phyloP scores from a whole-genome alignment of 2,797 vertebrate species.

The Meda fulgida region DNA sequence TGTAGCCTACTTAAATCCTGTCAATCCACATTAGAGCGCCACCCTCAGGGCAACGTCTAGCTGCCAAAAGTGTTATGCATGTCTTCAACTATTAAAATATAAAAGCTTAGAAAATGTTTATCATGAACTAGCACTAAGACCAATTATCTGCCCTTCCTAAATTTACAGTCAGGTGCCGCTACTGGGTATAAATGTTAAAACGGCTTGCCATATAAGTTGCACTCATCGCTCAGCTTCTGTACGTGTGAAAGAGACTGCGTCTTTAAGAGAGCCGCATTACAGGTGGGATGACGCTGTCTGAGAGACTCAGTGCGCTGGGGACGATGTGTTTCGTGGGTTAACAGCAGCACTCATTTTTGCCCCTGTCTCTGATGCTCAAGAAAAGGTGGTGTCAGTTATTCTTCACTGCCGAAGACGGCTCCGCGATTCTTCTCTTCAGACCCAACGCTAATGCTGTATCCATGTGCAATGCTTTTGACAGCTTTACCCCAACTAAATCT shows the following conservation, averaged over 20 bases:
- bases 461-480: conserved; percentile 66
- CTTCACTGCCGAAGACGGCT: conserved; percentile 39
- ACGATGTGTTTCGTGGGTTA: conserved; percentile 50
- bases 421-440: conserved; percentile 41
- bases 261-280: conserved; percentile 62
- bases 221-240: background rate
- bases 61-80: no score
- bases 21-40: no score
- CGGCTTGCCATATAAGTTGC: conserved; percentile 12
- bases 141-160: background rate
- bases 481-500: conserved; percentile 64
- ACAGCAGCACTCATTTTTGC: conserved; percentile 29
- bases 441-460: conserved; percentile 50
- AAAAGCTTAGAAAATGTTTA: no score
- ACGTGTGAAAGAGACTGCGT: conserved; percentile 41
- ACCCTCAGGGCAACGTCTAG: no score
- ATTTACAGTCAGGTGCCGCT: background rate
- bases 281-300: conserved; percentile 73
- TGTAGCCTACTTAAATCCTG: no score
- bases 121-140: no score
- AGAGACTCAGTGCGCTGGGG: conserved; percentile 66
- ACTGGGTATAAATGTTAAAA: background rate
- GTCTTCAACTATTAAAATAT: no score
- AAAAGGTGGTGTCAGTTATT: conserved; percentile 37
- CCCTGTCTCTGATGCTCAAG: conserved; percentile 23